These are phyloP conservation scores for Thysanoteuthis rhombus DNA, from an alignment of 2,888 invertebrate species.

Conservation along the genomic window DNA sequence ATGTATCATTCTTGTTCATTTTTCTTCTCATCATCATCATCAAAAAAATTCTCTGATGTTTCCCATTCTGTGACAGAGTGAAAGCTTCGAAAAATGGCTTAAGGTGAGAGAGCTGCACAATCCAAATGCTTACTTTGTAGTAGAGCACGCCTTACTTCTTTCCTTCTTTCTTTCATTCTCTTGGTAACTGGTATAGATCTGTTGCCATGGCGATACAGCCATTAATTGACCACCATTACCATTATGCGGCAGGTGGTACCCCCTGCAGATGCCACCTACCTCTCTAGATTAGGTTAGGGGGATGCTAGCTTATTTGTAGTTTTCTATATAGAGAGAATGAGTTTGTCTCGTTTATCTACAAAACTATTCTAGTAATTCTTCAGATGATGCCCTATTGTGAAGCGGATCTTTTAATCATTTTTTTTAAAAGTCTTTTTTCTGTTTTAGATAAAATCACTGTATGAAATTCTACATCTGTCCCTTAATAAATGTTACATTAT, in stretches of 20 bases:
- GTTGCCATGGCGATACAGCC: neutral
- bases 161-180: neutral
- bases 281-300: neutral
- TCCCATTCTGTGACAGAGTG: slow-evolving; percentile 19
- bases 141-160: slow-evolving; percentile 13
- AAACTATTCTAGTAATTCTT: neutral
- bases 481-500: too few relatives aligned
- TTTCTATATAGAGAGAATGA: neutral
- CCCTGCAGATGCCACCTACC: neutral
- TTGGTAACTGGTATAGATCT: neutral
- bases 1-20: neutral
- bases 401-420: neutral
- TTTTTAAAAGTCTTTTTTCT: too few relatives aligned
- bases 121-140: slow-evolving; percentile 19
- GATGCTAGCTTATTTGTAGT: neutral
- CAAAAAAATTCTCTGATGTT: neutral
- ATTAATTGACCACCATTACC: neutral
- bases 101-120: slow-evolving; percentile 28
- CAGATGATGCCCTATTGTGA: neutral
- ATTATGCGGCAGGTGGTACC: neutral
- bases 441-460: too few relatives aligned
- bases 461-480: too few relatives aligned
- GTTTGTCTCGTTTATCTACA: neutral
- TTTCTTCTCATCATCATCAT: neutral
- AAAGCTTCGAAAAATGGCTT: slow-evolving; percentile 24